Percentiles rank a stretch among this genome's conserved stretches.
These are phyloP conservation scores for Drosophila histrio DNA, from an alignment of 2,888 invertebrate species.

Conservation along the genomic window DNA sequence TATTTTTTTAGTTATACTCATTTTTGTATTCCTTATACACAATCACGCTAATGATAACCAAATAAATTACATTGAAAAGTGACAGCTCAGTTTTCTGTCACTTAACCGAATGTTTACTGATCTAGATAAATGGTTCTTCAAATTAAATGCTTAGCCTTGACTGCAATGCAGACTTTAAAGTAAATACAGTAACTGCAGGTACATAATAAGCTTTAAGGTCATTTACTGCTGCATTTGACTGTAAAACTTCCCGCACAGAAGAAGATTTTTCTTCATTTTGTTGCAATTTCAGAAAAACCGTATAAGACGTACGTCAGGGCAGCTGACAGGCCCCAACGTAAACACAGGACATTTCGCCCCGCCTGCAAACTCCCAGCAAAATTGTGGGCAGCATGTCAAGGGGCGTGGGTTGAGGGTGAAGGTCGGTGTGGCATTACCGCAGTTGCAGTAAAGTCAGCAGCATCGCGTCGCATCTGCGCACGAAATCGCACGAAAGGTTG, in stretches of 20 bases:
- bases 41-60: too few relatives aligned
- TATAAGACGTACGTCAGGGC: slow-evolving; percentile 26
- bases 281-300: slow-evolving; percentile 18
- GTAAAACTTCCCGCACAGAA: neutral
- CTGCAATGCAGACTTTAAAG: neutral
- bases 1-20: too few relatives aligned
- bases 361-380: slow-evolving; percentile 11
- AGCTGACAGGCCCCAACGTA: slow-evolving; percentile 33
- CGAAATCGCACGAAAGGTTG: slow-evolving; percentile 63
- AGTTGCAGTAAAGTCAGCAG: slow-evolving; percentile 14
- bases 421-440: slow-evolving; percentile 1
- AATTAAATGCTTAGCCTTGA: too few relatives aligned
- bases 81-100: neutral
- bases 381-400: slow-evolving; percentile 3
- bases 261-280: slow-evolving; percentile 25
- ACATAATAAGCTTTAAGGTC: neutral
- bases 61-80: neutral
- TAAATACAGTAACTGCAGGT: neutral
- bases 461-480: slow-evolving; percentile 23
- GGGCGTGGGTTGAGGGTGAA: neutral
- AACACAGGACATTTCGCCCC: slow-evolving; percentile 9
- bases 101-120: neutral
- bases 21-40: too few relatives aligned
- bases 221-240: neutral
- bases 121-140: neutral